Evolutionary conservation across 2,888 invertebrate genomes (phyloP).

Genomic region (Ormyrus rosae): DNA sequence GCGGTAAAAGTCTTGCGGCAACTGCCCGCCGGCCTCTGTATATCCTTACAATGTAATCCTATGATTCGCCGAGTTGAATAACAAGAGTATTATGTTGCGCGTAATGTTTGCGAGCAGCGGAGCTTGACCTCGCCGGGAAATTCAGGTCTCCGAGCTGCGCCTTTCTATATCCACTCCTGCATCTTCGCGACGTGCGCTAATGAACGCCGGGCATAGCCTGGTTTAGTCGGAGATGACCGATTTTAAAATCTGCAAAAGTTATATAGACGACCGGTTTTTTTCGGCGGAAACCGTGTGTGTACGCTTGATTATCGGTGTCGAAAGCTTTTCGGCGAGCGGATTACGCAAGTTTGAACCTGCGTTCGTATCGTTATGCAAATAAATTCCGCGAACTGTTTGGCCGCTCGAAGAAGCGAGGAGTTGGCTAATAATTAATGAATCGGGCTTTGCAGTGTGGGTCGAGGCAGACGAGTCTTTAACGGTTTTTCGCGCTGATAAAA

Average conservation of each 20-base stretch:
- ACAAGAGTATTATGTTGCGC: slow-evolving; percentile 48
- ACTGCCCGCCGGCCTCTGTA: not conserved
- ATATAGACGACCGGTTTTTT: too few species aligned
- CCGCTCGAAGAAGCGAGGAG: not conserved
- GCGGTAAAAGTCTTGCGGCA: slow-evolving; percentile 40
- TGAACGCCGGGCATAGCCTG: too few species aligned
- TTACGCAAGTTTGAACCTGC: slow-evolving; percentile 2
- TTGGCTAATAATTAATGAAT: slow-evolving; percentile 18
- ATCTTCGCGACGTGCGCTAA: too few species aligned
- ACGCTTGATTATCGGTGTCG: not conserved
- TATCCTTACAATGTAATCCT: slow-evolving; percentile 42
- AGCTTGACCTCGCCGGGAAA: slow-evolving; percentile 41
- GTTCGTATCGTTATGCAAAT: slow-evolving; percentile 30
- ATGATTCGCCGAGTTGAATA: slow-evolving; percentile 50
- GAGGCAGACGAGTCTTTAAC: not conserved
- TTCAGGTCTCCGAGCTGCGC: slow-evolving; percentile 17
- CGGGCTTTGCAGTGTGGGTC: not conserved
- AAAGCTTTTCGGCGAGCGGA: not conserved
- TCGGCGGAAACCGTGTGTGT: not conserved
- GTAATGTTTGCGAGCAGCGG: slow-evolving; percentile 29
- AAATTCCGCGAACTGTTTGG: slow-evolving; percentile 18
- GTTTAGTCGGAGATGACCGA: too few species aligned
- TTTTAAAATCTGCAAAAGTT: too few species aligned
- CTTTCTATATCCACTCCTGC: not conserved
- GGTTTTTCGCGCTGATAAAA: slow-evolving; percentile 27